phyloP scores from a whole-genome alignment of 2,113 vertebrate genomes.

The Azemiops feae region DNA sequence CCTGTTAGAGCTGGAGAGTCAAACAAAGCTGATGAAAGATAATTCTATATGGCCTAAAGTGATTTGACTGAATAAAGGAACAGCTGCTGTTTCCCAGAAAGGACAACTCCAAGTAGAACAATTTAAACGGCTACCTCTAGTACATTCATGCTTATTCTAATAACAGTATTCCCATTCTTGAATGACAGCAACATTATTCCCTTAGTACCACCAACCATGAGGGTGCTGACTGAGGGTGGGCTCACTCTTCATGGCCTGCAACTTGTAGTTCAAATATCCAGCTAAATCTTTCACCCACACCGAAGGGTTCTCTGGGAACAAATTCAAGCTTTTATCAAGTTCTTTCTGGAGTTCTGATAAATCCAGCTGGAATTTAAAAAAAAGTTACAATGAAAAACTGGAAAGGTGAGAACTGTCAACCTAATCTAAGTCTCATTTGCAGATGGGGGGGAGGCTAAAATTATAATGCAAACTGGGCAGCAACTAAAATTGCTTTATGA shows the following conservation, averaged over 20 bases:
- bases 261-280: slow-evolving; percentile 91
- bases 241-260: slow-evolving; percentile 79
- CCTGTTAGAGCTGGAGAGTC: not conserved
- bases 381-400: not conserved
- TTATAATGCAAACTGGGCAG: not conserved
- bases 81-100: not conserved
- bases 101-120: not conserved
- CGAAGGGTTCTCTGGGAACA: slow-evolving; percentile 89
- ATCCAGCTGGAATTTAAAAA: slow-evolving; percentile 66
- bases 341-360: slow-evolving; percentile 84
- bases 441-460: not conserved
- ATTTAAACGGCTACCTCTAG: not conserved
- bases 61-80: not conserved
- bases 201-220: slow-evolving; percentile 76
- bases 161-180: not conserved
- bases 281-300: slow-evolving; percentile 98
- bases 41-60: not conserved
- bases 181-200: not conserved
- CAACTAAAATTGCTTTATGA: not conserved
- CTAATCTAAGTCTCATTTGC: not conserved
- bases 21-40: not conserved
- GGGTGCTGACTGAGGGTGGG: slow-evolving; percentile 86
- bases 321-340: slow-evolving; percentile 81
- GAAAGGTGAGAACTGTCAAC: rapidly evolving
- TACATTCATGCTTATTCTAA: not conserved